Evolutionary conservation across 2,797 vertebrate species (phyloP), one percentile per base, ranked within the genome.

Genomic region (Onychomys torridus): DNA sequence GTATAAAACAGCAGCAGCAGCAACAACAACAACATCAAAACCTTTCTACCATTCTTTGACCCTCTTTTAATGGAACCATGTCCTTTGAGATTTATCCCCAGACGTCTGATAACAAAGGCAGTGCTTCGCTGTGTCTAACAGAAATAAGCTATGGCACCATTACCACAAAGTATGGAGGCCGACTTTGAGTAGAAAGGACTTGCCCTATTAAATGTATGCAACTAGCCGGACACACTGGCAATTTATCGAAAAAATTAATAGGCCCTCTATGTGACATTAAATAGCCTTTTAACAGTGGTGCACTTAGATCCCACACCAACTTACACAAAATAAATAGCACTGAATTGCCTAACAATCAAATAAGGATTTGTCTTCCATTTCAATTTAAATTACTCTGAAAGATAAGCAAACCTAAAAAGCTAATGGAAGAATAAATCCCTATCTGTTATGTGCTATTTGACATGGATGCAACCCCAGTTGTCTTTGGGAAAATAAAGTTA

Each of bases 401-500:
- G 94, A 97, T 97, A 98, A 97, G 96, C 95, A 96, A 97, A 96
- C 83, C 92, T 96, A 96, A 95, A 96, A 97, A 96, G 97, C 96
- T 96, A 97, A 97, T 96, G 95, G 96, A 98, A 90, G 84, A 96
- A 97, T 97, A 97, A 97, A 95, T 96, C 89, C 89, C 93, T 78
- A 96, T 97, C 89, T 96, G 75, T 96, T 97, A 89, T 90, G 88
- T 96, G 88, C 94, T 91, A 34, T 95, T 94, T 97, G 96, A 96
- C 95, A 97, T 37, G 82, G 96, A 93, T 86, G 92, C 82, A 97
- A 96, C 95, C 96, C 84, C 67, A 67, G 92, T 96, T 97, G 97
- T 97, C 97, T 95, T 79, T 84, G 83, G 88, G 75, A 96, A 97
- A 96, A 97, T 96, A 95, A 97, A 97, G 94, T 92, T 92, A 91